These are phyloP conservation scores for Acanthosoma haemorrhoidale DNA, from an alignment of 2,888 invertebrate genomes.

Conservation along the genomic window DNA sequence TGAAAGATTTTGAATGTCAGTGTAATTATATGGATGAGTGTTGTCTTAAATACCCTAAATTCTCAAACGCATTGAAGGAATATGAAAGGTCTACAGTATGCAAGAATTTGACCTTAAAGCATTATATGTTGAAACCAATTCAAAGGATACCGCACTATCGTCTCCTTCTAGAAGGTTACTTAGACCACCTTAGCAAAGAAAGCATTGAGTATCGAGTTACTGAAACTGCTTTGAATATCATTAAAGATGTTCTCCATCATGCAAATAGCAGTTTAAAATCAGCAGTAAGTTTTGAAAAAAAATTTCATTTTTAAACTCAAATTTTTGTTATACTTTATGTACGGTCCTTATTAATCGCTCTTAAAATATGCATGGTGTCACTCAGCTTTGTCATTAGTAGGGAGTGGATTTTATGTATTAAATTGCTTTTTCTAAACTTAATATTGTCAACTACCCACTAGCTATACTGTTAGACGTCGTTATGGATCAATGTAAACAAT, in stretches of 20 bases:
- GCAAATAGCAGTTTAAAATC: conserved; percentile 54
- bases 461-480: too few relatives aligned
- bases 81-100: conserved; percentile 51
- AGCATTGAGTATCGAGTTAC: conserved; percentile 57
- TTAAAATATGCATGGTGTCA: too few relatives aligned
- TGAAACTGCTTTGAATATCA: conserved; percentile 52
- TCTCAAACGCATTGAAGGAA: conserved; percentile 49
- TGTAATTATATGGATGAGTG: conserved; percentile 50
- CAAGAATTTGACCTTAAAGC: conserved; percentile 53
- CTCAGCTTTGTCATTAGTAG: too few relatives aligned
- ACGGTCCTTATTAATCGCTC: too few relatives aligned
- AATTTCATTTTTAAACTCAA: too few relatives aligned
- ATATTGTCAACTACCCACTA: too few relatives aligned
- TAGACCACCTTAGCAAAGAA: conserved; percentile 50
- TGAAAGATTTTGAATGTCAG: conserved; percentile 52
- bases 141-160: conserved; percentile 63
- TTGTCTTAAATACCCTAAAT: conserved; percentile 49
- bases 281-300: conserved; percentile 51
- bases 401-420: too few relatives aligned
- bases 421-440: too few relatives aligned
- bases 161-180: conserved; percentile 57
- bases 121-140: conserved; percentile 63
- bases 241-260: conserved; percentile 55
- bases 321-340: too few relatives aligned
- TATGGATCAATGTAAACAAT: too few relatives aligned